Evolutionary conservation across 1,140 invertebrate species (phyloP), one percentile per base, ranked within the genome.

Genomic region (Drosophila ambigua): DNA sequence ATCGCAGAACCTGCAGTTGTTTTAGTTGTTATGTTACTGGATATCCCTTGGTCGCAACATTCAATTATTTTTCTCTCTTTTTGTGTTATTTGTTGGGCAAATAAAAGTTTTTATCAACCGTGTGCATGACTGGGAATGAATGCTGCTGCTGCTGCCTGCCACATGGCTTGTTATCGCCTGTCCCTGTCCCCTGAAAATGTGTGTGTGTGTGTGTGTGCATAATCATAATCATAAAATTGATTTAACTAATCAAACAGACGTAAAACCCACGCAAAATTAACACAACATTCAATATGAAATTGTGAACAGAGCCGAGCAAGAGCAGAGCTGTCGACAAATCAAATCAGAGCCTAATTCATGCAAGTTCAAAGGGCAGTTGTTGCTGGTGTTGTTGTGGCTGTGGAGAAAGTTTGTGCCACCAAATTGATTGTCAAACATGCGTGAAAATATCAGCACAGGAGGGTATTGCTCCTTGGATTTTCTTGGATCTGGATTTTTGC

Each of bases 381-480:
- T 16, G 16, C 16, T 16, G 74, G 61, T 62, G 65, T 62, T 50
- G 53, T 2, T 13, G 11, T 13, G 35, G 11, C 35, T 13, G 35
- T 57, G 45, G 51, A 76, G 79, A 81, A 64, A 87, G 88, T 83
- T 87, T 87, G 82, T 58, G 31, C 31, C 35, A 5, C 35, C 82
- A 87, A 87, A 83, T 88, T 88, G 83, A 87, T 83, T 88, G 83
- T 87, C 82, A 87, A 35, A 87, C 83, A 87, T 79, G 82, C 82
- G 83, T 87, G 88, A 79, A 82, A 88, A 87, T 85, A 81, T 67
- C 69, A 75, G 52, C 51, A 52, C 67, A 66, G 54, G 49, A 53
- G 44, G 50, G 50, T 55, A 35, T 51, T 45, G 62, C 53, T 45
- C 43, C 31, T 65, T 46, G 8, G n/a, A 44, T 50, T 71, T 68